A percentile compares a stretch with the other conserved stretches of the same genome.
Evolutionary conservation across 2,113 vertebrate species (phyloP).

Genomic region (Odontesthes bonariensis): DNA sequence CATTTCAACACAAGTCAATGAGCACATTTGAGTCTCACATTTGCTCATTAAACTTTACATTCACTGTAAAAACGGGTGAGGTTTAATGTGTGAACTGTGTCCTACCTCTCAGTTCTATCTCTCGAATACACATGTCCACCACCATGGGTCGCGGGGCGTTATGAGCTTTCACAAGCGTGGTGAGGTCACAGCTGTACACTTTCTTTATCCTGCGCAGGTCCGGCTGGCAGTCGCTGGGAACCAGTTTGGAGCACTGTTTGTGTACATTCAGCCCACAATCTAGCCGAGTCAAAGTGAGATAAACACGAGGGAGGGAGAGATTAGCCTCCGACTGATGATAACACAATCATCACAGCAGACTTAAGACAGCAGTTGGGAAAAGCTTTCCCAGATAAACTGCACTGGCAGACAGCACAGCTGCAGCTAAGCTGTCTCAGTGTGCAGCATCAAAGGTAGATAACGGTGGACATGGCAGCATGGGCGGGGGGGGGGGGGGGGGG

Average conservation of each 20-base stretch:
- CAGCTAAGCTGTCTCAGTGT: constrained; percentile 39
- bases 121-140: constrained; percentile 95
- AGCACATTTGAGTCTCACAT: too few species aligned
- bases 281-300: constrained; percentile 60
- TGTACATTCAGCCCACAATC: constrained; percentile 98
- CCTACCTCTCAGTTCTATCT: constrained; percentile 96
- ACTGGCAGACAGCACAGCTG: constrained; percentile 49
- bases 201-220: constrained; percentile 97
- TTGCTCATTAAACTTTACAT: not conserved
- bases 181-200: constrained; percentile 97
- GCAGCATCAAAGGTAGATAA: constrained; percentile 53
- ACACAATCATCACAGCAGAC: constrained; percentile 47
- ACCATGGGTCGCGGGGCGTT: constrained; percentile 95
- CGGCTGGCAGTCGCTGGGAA: constrained; percentile 97
- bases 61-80: not conserved
- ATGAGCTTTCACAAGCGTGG: constrained; percentile 96
- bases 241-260: constrained; percentile 97
- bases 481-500: not conserved
- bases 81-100: not conserved
- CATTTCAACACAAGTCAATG: too few species aligned
- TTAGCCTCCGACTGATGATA: constrained; percentile 46
- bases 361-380: constrained; percentile 48
- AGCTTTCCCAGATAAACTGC: constrained; percentile 57
- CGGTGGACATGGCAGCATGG: constrained; percentile 25
- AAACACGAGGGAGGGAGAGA: constrained; percentile 30